phyloP scores from a whole-genome alignment of 2,797 vertebrate genomes.

The Xenopus petersii region DNA sequence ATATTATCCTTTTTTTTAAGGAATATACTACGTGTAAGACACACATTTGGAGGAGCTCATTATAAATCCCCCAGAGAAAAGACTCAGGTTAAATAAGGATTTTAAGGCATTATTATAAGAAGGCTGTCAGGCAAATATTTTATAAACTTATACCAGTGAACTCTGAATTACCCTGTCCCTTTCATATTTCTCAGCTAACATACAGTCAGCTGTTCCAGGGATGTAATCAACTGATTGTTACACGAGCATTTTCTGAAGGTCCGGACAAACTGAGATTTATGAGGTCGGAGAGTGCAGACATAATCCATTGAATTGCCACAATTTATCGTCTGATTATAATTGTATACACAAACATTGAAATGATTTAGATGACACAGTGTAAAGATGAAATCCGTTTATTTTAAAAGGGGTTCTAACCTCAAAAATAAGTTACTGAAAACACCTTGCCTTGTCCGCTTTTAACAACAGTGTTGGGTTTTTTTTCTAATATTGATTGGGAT shows the following conservation, averaged over 20 bases:
- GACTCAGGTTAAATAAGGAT: constrained; percentile 32
- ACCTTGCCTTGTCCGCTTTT: constrained; percentile 92
- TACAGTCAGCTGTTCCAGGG: constrained; percentile 74
- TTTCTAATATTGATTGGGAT: constrained; percentile 89
- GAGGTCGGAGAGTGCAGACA: constrained; percentile 86
- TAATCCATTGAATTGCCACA: constrained; percentile 94
- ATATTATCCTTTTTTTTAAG: too few relatives aligned
- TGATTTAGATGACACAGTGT: constrained; percentile 99
- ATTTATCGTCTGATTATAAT: constrained; percentile 99
- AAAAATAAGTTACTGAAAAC: constrained; percentile 83
- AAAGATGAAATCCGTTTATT: constrained; percentile 99
- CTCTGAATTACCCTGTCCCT: constrained; percentile 69
- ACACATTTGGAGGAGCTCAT: constrained; percentile 17
- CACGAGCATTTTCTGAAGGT: constrained; percentile 93
- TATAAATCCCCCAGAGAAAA: constrained; percentile 9
- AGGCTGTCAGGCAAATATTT: constrained; percentile 55
- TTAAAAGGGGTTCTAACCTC: constrained; percentile 99
- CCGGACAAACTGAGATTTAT: constrained; percentile 94
- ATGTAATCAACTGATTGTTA: constrained; percentile 99
- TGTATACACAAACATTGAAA: constrained; percentile 99
- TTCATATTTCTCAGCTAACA: constrained; percentile 74
- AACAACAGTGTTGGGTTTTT: constrained; percentile 99
- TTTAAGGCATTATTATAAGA: constrained; percentile 54
- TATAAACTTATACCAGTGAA: constrained; percentile 69
- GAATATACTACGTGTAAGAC: background rate